A percentile compares a stretch with the other conserved stretches of the same genome.
These are phyloP conservation scores for Panthera uncia DNA, from an alignment of 2,113 vertebrate genomes.

Conservation along the genomic window DNA sequence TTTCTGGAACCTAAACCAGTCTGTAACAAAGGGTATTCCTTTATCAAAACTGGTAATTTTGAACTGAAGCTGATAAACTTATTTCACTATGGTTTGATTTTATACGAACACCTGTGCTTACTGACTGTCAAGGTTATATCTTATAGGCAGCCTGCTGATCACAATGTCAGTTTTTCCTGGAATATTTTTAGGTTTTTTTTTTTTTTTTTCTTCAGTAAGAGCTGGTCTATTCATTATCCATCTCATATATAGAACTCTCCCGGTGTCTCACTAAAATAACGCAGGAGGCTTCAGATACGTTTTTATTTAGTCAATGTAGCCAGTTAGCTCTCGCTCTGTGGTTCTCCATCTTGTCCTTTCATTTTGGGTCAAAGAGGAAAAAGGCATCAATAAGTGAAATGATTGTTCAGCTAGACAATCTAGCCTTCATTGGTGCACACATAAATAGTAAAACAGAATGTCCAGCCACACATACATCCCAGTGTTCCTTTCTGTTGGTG, in stretches of 20 bases:
- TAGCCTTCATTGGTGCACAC: accelerated
- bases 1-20: background rate
- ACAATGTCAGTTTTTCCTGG: background rate
- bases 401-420: accelerated
- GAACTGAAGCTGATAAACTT: background rate
- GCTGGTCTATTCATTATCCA: background rate
- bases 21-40: background rate
- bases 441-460: background rate
- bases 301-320: background rate
- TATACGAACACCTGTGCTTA: background rate
- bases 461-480: accelerated
- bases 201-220: background rate
- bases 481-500: accelerated
- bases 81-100: background rate
- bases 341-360: background rate
- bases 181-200: background rate
- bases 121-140: background rate
- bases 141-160: background rate
- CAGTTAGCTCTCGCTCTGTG: background rate
- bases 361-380: background rate
- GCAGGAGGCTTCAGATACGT: background rate
- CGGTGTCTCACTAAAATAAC: background rate
- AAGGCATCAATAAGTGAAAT: accelerated
- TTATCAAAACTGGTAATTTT: background rate
- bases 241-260: background rate